These are phyloP conservation scores for Enteromius radiatus DNA, from an alignment of 2,797 vertebrate genomes.

Conservation along the genomic window DNA sequence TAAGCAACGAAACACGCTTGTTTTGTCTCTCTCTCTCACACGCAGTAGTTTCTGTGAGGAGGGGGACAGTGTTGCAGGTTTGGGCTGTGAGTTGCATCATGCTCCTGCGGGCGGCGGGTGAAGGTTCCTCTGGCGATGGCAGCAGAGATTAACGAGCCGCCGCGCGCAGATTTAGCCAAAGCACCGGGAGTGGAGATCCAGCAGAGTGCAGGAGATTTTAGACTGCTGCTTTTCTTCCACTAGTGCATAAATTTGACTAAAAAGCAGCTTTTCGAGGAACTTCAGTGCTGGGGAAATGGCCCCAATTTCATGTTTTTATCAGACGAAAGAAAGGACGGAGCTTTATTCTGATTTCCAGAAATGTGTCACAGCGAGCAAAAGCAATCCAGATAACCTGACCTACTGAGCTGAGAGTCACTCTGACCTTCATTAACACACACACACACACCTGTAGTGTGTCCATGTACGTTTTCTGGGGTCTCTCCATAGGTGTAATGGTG, in stretches of 20 bases:
- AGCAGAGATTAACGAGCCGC: conserved; percentile 50
- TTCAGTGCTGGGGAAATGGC: neutral
- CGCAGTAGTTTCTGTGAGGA: neutral
- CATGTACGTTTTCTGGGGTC: no score
- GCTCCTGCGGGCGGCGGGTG: conserved; percentile 79
- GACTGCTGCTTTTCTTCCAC: conserved; percentile 11
- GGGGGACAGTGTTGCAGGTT: conserved; percentile 60
- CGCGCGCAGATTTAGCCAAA: conserved; percentile 50
- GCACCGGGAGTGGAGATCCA: conserved; percentile 43
- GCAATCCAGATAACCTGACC: conserved; percentile 8
- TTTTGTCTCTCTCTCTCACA: neutral
- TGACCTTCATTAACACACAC: neutral
- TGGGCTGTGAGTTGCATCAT: conserved; percentile 85
- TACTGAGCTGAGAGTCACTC: neutral
- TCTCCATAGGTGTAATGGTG: no score
- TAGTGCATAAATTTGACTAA: conserved; percentile 44
- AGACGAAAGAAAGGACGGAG: neutral
- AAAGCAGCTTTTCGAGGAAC: conserved; percentile 9
- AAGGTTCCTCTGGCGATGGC: conserved; percentile 64
- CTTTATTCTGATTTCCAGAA: conserved; percentile 12
- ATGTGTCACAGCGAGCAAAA: conserved; percentile 10
- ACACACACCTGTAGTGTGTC: neutral
- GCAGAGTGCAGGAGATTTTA: conserved; percentile 46
- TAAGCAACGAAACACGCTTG: neutral
- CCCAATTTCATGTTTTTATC: neutral